Conservation (phyloP, 35 echinoderm and acorn worm species). For the Patiria miniata region DNA sequence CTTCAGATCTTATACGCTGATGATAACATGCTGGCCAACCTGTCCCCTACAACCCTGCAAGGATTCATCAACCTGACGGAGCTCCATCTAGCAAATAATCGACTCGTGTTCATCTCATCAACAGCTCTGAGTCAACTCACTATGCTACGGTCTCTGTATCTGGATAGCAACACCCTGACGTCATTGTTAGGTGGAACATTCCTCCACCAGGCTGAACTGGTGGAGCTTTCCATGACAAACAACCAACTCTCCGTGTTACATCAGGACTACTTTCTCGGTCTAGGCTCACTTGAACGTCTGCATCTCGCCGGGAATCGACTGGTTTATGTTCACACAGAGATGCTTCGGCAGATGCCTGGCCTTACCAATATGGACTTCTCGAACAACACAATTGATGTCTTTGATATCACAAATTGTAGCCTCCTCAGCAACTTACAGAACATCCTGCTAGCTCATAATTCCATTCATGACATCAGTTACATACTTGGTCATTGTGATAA, state of each 20-base stretch:
- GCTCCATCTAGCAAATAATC: neutral
- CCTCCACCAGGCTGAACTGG: neutral
- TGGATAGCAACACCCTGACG: slow-evolving; percentile 7
- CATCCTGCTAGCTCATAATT: neutral
- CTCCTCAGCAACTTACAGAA: neutral
- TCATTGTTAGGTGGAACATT: slow-evolving; percentile 2
- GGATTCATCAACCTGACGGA: neutral
- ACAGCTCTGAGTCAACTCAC: neutral
- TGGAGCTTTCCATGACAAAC: neutral
- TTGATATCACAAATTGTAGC: neutral
- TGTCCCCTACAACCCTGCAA: neutral
- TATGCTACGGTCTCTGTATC: slow-evolving; percentile 3
- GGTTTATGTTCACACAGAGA: neutral
- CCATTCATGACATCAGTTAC: neutral
- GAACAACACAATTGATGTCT: neutral
- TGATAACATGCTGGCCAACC: neutral
- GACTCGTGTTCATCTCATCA: neutral
- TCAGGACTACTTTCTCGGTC: neutral
- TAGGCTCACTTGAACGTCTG: neutral
- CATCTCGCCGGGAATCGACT: neutral
- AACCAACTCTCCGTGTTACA: neutral
- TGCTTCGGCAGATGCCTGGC: neutral
- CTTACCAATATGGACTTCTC: neutral
- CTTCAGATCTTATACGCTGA: neutral
- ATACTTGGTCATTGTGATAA: neutral